These are phyloP conservation scores for Himalopsyche phryganea DNA, from an alignment of 1,140 invertebrate genomes.

Conservation along the genomic window DNA sequence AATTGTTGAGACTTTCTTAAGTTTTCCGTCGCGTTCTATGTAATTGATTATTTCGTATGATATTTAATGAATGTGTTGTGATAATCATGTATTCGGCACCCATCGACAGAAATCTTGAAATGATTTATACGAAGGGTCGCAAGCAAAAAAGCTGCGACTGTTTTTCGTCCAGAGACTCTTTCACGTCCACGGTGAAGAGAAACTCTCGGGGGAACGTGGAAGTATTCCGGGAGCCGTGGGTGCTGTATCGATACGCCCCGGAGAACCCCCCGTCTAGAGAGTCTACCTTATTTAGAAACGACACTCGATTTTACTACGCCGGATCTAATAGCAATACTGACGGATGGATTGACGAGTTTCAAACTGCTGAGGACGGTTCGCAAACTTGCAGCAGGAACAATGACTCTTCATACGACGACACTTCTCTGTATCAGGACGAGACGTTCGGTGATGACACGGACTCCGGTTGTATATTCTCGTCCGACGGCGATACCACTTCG, in stretches of 20 bases:
- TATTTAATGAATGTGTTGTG: constrained; percentile 1
- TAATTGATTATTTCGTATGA: neutral
- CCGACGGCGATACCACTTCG: constrained; percentile 13
- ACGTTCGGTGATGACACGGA: constrained; percentile 13
- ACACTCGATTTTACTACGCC: neutral
- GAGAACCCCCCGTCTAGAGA: constrained; percentile 7
- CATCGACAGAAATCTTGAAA: neutral
- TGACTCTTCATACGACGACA: constrained; percentile 12
- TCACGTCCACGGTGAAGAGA: constrained; percentile 13
- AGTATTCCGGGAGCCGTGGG: constrained; percentile 17
- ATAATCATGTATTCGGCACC: neutral
- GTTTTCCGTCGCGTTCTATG: no score
- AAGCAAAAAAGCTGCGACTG: constrained; percentile 21
- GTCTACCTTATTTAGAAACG: constrained; percentile 3
- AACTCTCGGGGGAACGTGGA: constrained; percentile 8
- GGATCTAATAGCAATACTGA: constrained; percentile 10
- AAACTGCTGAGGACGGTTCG: neutral
- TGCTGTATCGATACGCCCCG: constrained; percentile 22
- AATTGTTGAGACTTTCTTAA: no score
- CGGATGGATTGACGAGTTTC: constrained; percentile 15
- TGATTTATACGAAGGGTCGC: neutral
- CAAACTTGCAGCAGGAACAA: neutral
- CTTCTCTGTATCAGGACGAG: constrained; percentile 25
- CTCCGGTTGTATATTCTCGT: constrained; percentile 21
- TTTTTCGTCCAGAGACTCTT: constrained; percentile 12